Percentiles rank a stretch among this genome's conserved stretches.
Evolutionary conservation across 2,888 invertebrate species (phyloP).

Genomic region (Aquatica leii): DNA sequence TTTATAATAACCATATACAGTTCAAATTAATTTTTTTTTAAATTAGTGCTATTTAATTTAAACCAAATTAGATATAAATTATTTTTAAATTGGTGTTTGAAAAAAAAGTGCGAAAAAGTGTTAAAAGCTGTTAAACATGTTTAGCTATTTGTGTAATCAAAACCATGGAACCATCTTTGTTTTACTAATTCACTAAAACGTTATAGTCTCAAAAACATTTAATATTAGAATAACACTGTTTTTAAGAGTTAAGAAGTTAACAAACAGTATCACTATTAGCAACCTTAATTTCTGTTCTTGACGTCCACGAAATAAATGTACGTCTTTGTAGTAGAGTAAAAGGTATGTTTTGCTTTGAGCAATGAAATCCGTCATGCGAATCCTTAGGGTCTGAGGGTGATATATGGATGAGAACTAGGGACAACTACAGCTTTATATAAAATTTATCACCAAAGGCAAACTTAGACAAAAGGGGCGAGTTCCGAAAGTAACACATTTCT

Average conservation of each 20-base stretch:
- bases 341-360: slow-evolving; percentile 14
- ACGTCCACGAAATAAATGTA: slow-evolving; percentile 13
- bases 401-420: slow-evolving; percentile 14
- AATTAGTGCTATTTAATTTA: too few species aligned
- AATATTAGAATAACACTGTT: too few species aligned
- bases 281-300: slow-evolving; percentile 10
- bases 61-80: too few species aligned
- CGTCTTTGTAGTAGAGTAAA: slow-evolving; percentile 14
- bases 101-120: too few species aligned
- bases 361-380: slow-evolving; percentile 14
- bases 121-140: too few species aligned
- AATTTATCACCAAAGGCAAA: slow-evolving; percentile 14
- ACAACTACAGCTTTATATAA: slow-evolving; percentile 14
- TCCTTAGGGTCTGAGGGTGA: slow-evolving; percentile 14
- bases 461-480: slow-evolving; percentile 11
- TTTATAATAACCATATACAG: too few species aligned
- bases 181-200: too few species aligned
- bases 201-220: too few species aligned
- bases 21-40: too few species aligned
- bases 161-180: too few species aligned
- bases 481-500: background rate
- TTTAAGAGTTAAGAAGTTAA: background rate
- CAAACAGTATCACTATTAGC: slow-evolving; percentile 6
- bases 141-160: too few species aligned
- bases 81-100: too few species aligned